These are phyloP conservation scores for Ectropis crepuscularia DNA, from an alignment of 2,888 invertebrate species.

Conservation along the genomic window DNA sequence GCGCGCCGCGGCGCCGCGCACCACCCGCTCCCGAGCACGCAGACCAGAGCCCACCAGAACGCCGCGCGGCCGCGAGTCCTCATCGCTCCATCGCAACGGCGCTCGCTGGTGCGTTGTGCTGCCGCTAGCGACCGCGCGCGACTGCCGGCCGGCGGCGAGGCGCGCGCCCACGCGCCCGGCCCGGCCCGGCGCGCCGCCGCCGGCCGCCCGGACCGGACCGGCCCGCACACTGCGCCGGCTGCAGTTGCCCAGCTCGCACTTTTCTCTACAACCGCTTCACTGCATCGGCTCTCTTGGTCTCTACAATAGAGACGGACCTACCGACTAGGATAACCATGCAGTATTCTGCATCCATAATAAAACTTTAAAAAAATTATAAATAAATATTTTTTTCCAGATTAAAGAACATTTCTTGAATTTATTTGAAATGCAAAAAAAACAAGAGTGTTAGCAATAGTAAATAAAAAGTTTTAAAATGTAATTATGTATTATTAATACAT, in stretches of 20 bases:
- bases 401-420: too few relatives aligned
- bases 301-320: not conserved
- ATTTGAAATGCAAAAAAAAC: too few relatives aligned
- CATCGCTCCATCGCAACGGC: conserved; percentile 81
- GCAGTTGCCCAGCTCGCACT: not conserved
- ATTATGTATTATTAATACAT: too few relatives aligned
- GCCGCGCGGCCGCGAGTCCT: conserved; percentile 79
- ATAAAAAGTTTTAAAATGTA: too few relatives aligned
- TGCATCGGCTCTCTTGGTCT: too few relatives aligned
- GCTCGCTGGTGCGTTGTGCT: conserved; percentile 58
- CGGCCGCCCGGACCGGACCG: conserved; percentile 8
- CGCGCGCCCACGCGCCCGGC: conserved; percentile 42
- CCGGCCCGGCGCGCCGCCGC: conserved; percentile 19
- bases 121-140: conserved; percentile 70
- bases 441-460: too few relatives aligned
- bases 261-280: too few relatives aligned
- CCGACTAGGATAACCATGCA: not conserved
- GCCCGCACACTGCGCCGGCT: not conserved
- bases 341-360: too few relatives aligned
- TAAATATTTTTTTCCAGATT: too few relatives aligned
- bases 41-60: conserved; percentile 78
- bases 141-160: conserved; percentile 70
- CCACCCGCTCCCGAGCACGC: conserved; percentile 63
- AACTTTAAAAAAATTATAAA: too few relatives aligned
- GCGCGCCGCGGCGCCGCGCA: conserved; percentile 70